Evolutionary conservation across 2,888 invertebrate genomes (phyloP).

Genomic region (Scaeva pyrastri): DNA sequence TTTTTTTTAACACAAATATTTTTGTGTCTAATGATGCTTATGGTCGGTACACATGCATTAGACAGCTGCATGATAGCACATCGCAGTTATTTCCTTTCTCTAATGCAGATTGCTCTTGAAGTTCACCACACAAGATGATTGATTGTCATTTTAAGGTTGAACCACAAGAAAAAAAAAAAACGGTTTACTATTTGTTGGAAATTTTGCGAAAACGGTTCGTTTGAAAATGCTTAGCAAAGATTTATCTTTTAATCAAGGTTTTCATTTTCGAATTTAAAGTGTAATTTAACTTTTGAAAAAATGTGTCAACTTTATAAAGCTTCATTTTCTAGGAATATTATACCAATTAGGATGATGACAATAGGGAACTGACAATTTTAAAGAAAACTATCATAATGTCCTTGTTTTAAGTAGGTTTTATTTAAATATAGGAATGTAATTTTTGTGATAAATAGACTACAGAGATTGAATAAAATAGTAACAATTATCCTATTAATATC

Average conservation of each 20-base stretch:
- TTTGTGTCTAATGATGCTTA: neutral
- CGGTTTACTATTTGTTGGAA: neutral
- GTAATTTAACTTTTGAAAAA: constrained; percentile 42
- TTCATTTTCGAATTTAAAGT: constrained; percentile 8
- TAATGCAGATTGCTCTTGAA: constrained; percentile 66
- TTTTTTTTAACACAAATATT: constrained; percentile 13
- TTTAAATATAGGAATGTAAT: no score
- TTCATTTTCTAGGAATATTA: no score
- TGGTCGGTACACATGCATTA: neutral
- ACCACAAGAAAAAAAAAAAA: constrained; percentile 42
- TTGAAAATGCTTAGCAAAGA: constrained; percentile 27
- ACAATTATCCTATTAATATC: no score
- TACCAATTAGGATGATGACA: neutral
- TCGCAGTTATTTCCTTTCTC: constrained; percentile 68
- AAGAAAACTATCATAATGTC: no score
- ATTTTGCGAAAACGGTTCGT: constrained; percentile 35
- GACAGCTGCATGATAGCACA: constrained; percentile 1
- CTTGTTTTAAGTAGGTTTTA: no score
- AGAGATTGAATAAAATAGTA: no score
- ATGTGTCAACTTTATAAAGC: neutral
- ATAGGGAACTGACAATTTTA: no score
- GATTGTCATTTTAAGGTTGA: constrained; percentile 72
- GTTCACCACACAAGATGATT: constrained; percentile 64
- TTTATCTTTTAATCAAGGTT: constrained; percentile 48
- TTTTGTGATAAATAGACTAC: no score